Base-by-base conservation (phyloP, 2,888 invertebrate genomes). In the Atrina japonica region DNA sequence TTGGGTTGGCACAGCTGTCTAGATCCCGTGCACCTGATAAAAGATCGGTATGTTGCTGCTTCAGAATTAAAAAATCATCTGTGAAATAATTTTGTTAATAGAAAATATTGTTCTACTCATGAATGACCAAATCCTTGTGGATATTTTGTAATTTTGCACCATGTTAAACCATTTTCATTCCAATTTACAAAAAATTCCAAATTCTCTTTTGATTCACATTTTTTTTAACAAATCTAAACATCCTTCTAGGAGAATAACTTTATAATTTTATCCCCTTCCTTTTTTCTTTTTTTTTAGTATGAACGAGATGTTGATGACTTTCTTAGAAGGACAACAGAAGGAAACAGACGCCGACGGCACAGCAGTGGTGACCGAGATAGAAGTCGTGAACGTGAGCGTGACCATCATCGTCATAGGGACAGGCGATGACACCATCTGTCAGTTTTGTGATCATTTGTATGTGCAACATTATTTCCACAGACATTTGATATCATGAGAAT, bases 221-320 rank as follows among this genome's bases (percentile, higher is more conserved):
- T n/a, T n/a, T n/a, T n/a, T n/a, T n/a, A n/a, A n/a, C n/a, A n/a
- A n/a, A n/a, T n/a, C n/a, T n/a, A n/a, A n/a, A n/a, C n/a, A n/a
- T n/a, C n/a, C n/a, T n/a, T n/a, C n/a, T n/a, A n/a, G n/a, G n/a
- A n/a, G n/a, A n/a, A n/a, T n/a, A n/a, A n/a, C n/a, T n/a, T n/a
- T n/a, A n/a, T n/a, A n/a, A n/a, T n/a, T n/a, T n/a, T n/a, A n/a
- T n/a, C n/a, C n/a, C n/a, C n/a, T n/a, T n/a, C n/a, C n/a, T n/a
- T n/a, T n/a, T n/a, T n/a, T n/a, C n/a, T n/a, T 9, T 40, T 21
- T 40, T 68, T 63, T 27, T 87, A 91, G 90, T 97, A 97, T 91
- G 97, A 97, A 89, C 94, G 96, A 60, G 95, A 96, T 69, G 96
- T 96, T 27, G 94, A 96, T 90, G 96, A 96, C 89, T 96, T 96